Percentiles rank a stretch among this genome's conserved stretches.
These are phyloP conservation scores for Zeus faber DNA, from an alignment of 2,113 vertebrate species.

Conservation along the genomic window DNA sequence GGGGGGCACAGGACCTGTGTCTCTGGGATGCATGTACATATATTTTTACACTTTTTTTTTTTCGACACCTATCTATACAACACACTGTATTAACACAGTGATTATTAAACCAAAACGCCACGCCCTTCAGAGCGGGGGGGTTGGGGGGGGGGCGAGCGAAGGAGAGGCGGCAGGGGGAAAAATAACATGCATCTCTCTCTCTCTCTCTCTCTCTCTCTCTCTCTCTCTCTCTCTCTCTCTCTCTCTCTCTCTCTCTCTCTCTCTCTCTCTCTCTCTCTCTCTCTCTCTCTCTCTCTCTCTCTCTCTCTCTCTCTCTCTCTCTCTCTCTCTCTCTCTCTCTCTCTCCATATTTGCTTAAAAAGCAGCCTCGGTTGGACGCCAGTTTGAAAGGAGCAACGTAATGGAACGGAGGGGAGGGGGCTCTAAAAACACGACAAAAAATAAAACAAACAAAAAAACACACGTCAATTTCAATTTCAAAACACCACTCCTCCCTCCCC, in stretches of 20 bases:
- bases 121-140: slow-evolving; percentile 46
- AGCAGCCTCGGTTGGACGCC: slow-evolving; percentile 51
- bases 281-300: too few relatives aligned
- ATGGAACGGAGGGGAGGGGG: slow-evolving; percentile 34
- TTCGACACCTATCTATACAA: slow-evolving; percentile 70
- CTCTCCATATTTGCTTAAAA: slow-evolving; percentile 22
- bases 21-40: slow-evolving; percentile 73
- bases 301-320: too few relatives aligned
- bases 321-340: too few relatives aligned
- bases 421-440: slow-evolving; percentile 53
- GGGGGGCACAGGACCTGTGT: slow-evolving; percentile 64
- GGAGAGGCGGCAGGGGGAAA: slow-evolving; percentile 52
- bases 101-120: slow-evolving; percentile 63
- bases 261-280: too few relatives aligned
- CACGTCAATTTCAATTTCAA: background rate
- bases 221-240: too few relatives aligned
- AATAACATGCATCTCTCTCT: slow-evolving; percentile 60
- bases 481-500: slow-evolving; percentile 2
- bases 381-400: slow-evolving; percentile 53
- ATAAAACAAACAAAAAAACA: slow-evolving; percentile 23
- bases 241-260: too few relatives aligned
- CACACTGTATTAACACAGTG: slow-evolving; percentile 70
- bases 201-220: slow-evolving; percentile 16
- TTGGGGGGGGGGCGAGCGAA: slow-evolving; percentile 24
- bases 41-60: slow-evolving; percentile 58